Evolutionary conservation across 2,797 vertebrate genomes (phyloP), one percentile per base, ranked within the genome.

Genomic region (Sebastes matsubarae): DNA sequence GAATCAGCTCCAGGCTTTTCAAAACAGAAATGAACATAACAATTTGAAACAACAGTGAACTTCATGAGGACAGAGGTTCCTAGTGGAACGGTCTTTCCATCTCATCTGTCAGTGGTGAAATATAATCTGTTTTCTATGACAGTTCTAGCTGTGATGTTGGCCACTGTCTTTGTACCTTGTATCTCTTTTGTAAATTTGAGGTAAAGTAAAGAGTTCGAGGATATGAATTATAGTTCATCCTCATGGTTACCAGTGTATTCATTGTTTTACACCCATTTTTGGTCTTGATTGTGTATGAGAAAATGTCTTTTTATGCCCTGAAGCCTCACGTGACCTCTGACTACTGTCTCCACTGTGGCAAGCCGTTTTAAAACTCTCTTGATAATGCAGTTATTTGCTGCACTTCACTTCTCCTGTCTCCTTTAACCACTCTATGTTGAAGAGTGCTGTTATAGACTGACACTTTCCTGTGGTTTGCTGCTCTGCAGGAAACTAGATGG

Each of bases 391-490:
- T 30, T 22, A 74, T 72, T 25, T 22, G 18, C 24, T 52, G 69
- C 61, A 50, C 42, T 54, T 58, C 65, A 52, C 29, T 90, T 88
- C 89, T 89, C 83, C 86, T 58, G 85, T 93, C 59, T 79, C 11
- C 58, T 85, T 91, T 83, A 90, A 91, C 16, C 60, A 38, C 65
- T 80, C 30, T 38, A 88, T 92, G 90, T 55, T 80, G 68, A 77
- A 78, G 88, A 93, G 87, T 83, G 87, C 86, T 90, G 88, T 90
- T 89, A 83, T 91, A 64, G 81, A 88, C 81, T 86, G 89, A 93
- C 86, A 90, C 92, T 95, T 94, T 83, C 79, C 88, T 91, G 93
- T 83, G 81, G 88, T 89, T 91, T 85, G 18, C 82, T 83, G 78
- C 94, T 92, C 91, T 63, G 64, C 92, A 88, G 84, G 87, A 92